These are phyloP conservation scores for Lonchura striata DNA, from an alignment of 2,113 vertebrate species.

Conservation along the genomic window DNA sequence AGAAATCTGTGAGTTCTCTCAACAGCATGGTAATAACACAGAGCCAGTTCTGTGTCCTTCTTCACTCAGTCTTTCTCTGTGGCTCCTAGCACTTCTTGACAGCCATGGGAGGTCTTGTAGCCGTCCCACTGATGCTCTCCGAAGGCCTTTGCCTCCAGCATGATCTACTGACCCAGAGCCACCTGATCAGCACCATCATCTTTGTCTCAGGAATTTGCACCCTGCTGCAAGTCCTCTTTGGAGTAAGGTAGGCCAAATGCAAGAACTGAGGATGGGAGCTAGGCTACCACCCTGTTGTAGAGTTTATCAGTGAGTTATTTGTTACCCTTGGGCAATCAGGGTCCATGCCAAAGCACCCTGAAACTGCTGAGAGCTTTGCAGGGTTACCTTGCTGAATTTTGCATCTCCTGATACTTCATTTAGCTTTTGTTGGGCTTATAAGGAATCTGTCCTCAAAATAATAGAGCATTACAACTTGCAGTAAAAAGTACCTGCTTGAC, in stretches of 20 bases:
- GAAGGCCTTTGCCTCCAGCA: conserved; percentile 89
- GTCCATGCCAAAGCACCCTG: background rate
- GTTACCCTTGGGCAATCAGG: background rate
- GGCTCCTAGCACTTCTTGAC: conserved; percentile 89
- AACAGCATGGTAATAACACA: background rate
- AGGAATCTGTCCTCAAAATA: background rate
- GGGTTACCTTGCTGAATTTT: background rate
- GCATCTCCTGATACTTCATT: background rate
- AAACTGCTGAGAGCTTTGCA: background rate
- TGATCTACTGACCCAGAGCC: conserved; percentile 89
- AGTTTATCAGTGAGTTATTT: background rate
- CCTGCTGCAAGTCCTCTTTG: conserved; percentile 91
- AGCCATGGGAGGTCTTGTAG: conserved; percentile 89
- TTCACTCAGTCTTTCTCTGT: background rate
- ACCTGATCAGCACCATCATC: conserved; percentile 96
- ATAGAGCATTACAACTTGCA: background rate
- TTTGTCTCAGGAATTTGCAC: conserved; percentile 95
- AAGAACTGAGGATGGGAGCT: background rate
- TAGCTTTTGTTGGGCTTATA: background rate
- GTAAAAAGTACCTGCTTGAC: background rate
- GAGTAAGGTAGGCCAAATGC: conserved; percentile 83
- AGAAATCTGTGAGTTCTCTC: background rate
- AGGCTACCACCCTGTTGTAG: background rate
- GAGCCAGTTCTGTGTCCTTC: background rate
- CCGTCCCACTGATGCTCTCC: conserved; percentile 90